Percentiles rank a stretch among this genome's conserved stretches.
Evolutionary conservation across 2,888 invertebrate genomes (phyloP).

Genomic region (Ctena decussata): DNA sequence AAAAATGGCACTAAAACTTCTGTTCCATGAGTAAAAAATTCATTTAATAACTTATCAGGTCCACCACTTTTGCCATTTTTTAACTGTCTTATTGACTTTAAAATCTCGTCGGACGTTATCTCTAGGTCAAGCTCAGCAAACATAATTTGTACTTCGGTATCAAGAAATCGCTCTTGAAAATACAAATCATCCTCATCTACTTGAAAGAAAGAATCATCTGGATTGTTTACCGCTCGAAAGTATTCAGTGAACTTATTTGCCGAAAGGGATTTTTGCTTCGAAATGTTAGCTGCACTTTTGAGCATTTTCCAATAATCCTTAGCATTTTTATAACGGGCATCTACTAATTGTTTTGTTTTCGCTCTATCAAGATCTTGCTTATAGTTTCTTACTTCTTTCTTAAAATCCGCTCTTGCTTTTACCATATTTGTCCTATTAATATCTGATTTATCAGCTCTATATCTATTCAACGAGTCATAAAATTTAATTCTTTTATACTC

Average conservation of each 20-base stretch:
- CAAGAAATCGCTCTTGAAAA: neutral
- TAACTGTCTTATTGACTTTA: neutral
- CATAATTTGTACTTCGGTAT: neutral
- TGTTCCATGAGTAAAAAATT: slow-evolving; percentile 20
- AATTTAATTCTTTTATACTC: neutral
- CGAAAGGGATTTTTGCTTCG: neutral
- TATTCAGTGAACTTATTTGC: neutral
- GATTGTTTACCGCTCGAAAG: neutral
- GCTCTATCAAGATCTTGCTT: neutral
- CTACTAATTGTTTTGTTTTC: neutral
- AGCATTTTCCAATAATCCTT: neutral
- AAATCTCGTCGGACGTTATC: neutral
- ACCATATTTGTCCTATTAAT: neutral
- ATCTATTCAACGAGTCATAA: neutral
- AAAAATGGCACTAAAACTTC: neutral
- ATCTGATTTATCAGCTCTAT: neutral
- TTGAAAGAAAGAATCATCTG: neutral
- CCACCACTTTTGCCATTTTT: neutral
- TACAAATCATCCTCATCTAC: neutral
- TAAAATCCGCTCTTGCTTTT: neutral
- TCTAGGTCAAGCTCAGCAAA: neutral
- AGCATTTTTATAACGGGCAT: no score
- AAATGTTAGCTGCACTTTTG: neutral
- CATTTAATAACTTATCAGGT: slow-evolving; percentile 18
- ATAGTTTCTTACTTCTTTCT: neutral